Percentiles rank a stretch among this genome's conserved stretches.
Evolutionary conservation across 1,140 invertebrate species (phyloP).

Genomic region (Arctopsyche grandis): DNA sequence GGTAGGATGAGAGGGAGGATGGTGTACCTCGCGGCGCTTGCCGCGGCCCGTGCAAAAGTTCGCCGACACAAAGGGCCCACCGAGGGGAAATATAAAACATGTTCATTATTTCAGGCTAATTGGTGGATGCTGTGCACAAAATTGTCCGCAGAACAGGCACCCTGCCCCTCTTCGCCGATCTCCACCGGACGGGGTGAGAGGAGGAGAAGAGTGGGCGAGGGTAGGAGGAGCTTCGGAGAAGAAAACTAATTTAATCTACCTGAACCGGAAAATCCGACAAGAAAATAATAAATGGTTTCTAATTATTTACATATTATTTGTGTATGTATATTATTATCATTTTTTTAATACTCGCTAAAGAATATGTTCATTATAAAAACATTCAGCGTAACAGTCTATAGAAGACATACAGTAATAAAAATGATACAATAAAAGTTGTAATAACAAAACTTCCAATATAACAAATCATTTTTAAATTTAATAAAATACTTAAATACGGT

Average conservation of each 20-base stretch:
- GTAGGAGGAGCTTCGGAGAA: not conserved
- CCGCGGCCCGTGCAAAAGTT: slow-evolving; percentile 41
- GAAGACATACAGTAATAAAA: too few relatives aligned
- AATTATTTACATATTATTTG: too few relatives aligned
- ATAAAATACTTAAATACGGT: too few relatives aligned
- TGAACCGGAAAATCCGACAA: slow-evolving; percentile 3
- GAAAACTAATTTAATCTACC: not conserved
- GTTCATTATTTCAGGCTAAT: slow-evolving; percentile 69
- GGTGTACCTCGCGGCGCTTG: not conserved
- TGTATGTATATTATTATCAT: too few relatives aligned
- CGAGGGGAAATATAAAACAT: slow-evolving; percentile 66
- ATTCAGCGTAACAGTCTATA: too few relatives aligned
- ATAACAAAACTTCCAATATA: too few relatives aligned
- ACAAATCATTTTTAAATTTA: too few relatives aligned
- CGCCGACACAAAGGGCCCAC: slow-evolving; percentile 49
- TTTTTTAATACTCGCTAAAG: too few relatives aligned
- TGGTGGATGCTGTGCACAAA: slow-evolving; percentile 63
- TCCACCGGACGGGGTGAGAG: slow-evolving; percentile 20
- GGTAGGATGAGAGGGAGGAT: not conserved
- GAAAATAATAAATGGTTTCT: too few relatives aligned
- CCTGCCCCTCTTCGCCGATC: not conserved
- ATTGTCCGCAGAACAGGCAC: slow-evolving; percentile 34
- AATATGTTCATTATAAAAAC: too few relatives aligned
- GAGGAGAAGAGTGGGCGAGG: slow-evolving; percentile 5
- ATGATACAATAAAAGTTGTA: too few relatives aligned